Conservation (phyloP, 2,888 invertebrate genomes). For the Chaitophorus viminalis region DNA sequence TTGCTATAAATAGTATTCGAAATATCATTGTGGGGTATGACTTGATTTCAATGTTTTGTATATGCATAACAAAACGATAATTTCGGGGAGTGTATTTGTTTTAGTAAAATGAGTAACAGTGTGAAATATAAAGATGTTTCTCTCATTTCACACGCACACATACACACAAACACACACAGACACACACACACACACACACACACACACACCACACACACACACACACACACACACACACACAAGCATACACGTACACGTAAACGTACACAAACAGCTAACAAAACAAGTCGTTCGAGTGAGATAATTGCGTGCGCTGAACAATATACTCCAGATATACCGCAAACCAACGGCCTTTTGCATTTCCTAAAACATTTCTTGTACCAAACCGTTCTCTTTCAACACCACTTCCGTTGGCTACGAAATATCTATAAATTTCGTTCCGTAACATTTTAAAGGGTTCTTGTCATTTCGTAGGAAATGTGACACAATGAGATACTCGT, state of each 20-base stretch:
- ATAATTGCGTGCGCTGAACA: conserved; percentile 39
- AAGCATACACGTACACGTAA: no score
- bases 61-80: background rate
- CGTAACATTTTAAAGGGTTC: background rate
- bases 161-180: no score
- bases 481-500: background rate
- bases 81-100: background rate
- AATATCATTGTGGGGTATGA: background rate
- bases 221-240: no score
- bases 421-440: background rate
- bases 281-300: conserved; percentile 28
- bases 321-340: conserved; percentile 30
- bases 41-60: no score
- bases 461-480: background rate
- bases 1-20: no score
- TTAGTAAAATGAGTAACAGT: background rate
- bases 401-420: background rate
- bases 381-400: background rate
- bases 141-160: background rate
- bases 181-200: no score
- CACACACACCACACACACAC: no score
- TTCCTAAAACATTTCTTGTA: background rate
- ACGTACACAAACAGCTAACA: background rate
- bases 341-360: background rate
- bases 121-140: background rate